Percentiles rank a stretch among this genome's conserved stretches.
phyloP scores from a whole-genome alignment of 1,140 invertebrate genomes.

The Zaprionus inermis region DNA sequence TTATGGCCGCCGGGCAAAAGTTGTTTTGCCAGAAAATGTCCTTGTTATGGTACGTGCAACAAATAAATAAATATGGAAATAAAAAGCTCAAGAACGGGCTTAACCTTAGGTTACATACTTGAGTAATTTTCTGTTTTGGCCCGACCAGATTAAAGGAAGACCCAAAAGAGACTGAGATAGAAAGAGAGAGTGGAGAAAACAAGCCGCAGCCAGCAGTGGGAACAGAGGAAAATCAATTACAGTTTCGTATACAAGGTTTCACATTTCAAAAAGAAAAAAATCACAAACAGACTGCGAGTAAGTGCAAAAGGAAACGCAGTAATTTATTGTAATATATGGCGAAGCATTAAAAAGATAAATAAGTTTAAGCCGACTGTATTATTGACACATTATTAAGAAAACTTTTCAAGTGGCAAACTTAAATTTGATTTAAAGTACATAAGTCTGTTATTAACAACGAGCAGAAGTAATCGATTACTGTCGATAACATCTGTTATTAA shows the following conservation, averaged over 20 bases:
- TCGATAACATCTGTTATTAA: not conserved
- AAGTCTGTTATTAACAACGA: not conserved
- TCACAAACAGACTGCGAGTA: not conserved
- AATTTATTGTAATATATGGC: slow-evolving; percentile 22
- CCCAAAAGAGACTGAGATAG: not conserved
- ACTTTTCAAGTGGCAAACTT: not conserved
- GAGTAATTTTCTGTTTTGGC: slow-evolving; percentile 28
- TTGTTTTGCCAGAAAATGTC: slow-evolving; percentile 24
- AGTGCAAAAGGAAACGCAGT: slow-evolving; percentile 5
- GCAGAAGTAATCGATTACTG: too few species aligned
- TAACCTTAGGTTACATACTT: slow-evolving; percentile 38
- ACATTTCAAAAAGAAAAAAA: slow-evolving; percentile 12
- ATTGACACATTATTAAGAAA: not conserved
- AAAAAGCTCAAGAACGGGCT: slow-evolving; percentile 17
- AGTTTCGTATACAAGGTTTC: slow-evolving; percentile 15
- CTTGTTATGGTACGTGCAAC: slow-evolving; percentile 23
- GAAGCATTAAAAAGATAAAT: slow-evolving; percentile 26
- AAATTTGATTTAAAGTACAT: not conserved
- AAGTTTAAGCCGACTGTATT: slow-evolving; percentile 1
- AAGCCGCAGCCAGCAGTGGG: slow-evolving; percentile 3
- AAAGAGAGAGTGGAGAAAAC: slow-evolving; percentile 3
- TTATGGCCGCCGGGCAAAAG: slow-evolving; percentile 17
- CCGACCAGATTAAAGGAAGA: slow-evolving; percentile 24
- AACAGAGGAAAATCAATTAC: slow-evolving; percentile 28
- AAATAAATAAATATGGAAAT: slow-evolving; percentile 23